Evolutionary conservation across 1,140 invertebrate genomes (phyloP).

Genomic region (Procambarus virginalis): DNA sequence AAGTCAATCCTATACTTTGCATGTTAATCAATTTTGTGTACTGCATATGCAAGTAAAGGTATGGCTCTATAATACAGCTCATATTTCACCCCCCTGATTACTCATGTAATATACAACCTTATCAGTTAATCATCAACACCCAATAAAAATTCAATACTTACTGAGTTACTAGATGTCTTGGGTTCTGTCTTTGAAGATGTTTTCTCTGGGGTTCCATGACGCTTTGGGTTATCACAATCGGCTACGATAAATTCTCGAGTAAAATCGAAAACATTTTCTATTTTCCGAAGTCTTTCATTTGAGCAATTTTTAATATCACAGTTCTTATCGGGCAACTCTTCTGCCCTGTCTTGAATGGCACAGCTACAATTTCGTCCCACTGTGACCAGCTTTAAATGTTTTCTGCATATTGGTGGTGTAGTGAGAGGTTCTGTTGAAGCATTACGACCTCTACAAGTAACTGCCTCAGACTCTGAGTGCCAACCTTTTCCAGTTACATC

Average conservation of each 20-base stretch:
- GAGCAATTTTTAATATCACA: not conserved
- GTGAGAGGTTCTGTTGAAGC: not conserved
- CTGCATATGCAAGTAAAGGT: no score
- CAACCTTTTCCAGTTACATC: no score
- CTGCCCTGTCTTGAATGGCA: not conserved
- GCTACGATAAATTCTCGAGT: not conserved
- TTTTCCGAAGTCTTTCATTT: not conserved
- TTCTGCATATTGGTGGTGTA: not conserved
- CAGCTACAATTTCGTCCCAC: not conserved
- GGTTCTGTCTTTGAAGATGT: not conserved
- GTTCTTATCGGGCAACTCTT: not conserved
- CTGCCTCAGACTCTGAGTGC: not conserved
- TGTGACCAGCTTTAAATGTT: not conserved
- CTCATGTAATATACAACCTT: no score
- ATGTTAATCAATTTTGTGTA: no score
- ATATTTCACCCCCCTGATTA: no score
- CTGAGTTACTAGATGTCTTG: not conserved
- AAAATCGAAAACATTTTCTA: not conserved
- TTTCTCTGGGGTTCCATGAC: not conserved
- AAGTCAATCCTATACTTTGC: no score
- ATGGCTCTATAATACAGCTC: no score
- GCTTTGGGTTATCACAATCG: not conserved
- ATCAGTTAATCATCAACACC: no score
- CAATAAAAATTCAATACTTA: slow-evolving; percentile 1
- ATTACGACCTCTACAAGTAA: not conserved